phyloP scores from a whole-genome alignment of 2,113 vertebrate species.

The Notechis scutatus region DNA sequence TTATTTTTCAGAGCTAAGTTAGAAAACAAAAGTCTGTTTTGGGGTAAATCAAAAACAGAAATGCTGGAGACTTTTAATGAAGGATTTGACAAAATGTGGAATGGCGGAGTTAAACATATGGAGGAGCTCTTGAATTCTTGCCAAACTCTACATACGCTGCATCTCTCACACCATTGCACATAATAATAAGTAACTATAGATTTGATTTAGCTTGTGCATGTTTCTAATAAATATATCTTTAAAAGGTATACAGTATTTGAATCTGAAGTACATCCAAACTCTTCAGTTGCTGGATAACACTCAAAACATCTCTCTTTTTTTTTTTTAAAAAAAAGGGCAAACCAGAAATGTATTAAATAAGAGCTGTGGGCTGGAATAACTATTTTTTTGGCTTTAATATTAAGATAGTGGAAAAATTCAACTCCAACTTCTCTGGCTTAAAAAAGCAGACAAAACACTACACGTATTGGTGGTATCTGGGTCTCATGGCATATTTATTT shows the following conservation, averaged over 20 bases:
- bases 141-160: slow-evolving; percentile 40
- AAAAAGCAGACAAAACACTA: not conserved
- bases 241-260: not conserved
- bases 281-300: slow-evolving; percentile 17
- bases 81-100: slow-evolving; percentile 42
- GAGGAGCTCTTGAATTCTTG: slow-evolving; percentile 26
- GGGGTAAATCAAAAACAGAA: slow-evolving; percentile 58
- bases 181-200: not conserved
- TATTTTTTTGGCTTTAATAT: not conserved
- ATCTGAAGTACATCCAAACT: not conserved
- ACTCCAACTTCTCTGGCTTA: slow-evolving; percentile 20
- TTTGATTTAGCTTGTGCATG: not conserved
- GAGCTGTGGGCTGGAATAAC: not conserved
- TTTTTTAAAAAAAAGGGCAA: slow-evolving; percentile 5
- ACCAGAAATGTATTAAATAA: not conserved
- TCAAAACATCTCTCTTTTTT: slow-evolving; percentile 20
- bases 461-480: not conserved
- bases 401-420: not conserved
- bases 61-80: slow-evolving; percentile 49
- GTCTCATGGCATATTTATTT: not conserved
- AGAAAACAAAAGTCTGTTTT: slow-evolving; percentile 56
- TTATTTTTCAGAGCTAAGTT: slow-evolving; percentile 46
- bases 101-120: not conserved
- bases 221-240: slow-evolving; percentile 5
- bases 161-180: slow-evolving; percentile 38